Evolutionary conservation across 1,140 invertebrate species (phyloP), one percentile per base, ranked within the genome.

Genomic region (Aphelinus certus): DNA sequence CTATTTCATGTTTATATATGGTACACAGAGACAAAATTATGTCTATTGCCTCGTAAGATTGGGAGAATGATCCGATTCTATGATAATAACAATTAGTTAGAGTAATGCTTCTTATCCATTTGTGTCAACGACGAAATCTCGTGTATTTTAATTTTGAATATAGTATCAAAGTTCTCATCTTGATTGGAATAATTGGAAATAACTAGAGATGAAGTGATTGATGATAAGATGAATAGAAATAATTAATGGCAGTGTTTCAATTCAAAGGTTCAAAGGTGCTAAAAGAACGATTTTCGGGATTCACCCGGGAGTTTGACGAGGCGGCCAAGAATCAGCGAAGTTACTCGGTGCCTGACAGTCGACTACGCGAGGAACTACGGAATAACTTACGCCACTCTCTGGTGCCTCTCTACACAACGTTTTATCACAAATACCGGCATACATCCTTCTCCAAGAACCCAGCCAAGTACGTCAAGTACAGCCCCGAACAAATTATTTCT

Each of bases 301-400:
- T 99, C 84, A 98, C 98, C 84, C 96, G 97, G 83, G 97, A 98
- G 88, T 93, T 98, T 79, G 96, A 98, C 81, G 97, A 98, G 82
- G 92, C 94, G 45, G 90, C 91, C 0, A 92, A 93, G 77, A 92
- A 93, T 49, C 97, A 98, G 88, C 92, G 96, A 78, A 92, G 92
- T 66, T 98, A 98, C 89, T 96, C 96, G 45, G 95, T 98, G 79
- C 97, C 97, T 7, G 97, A 98, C 89, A 89, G 92, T 9, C 95
- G 97, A 81, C 86, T 98, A 55, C 89, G 96, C 55, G 93, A 96
- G 83, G 89, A 85, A 56, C 75, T 88, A 7, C 81, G 85, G 9
- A 83, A 81, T 45, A 84, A 86, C 77, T 73, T 88, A 7, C 82
- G 83, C 9, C 78, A 84, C 9, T 82, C 84, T 2, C 85, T 99